phyloP scores from a whole-genome alignment of 1,140 invertebrate species.

The Oryctes rhinoceros region DNA sequence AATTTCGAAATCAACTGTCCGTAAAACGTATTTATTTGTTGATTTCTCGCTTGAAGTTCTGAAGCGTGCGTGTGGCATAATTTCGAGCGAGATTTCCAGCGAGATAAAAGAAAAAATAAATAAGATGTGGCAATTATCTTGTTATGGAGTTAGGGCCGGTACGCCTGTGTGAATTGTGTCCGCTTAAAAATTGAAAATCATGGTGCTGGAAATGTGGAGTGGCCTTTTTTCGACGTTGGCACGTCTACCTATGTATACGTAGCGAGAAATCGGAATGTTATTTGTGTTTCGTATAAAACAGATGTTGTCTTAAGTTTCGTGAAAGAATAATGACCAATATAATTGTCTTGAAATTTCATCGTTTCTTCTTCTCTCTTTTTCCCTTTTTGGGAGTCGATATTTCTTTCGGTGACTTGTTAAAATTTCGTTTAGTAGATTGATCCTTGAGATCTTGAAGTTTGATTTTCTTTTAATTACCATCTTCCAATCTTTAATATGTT shows the following conservation, averaged over 20 bases:
- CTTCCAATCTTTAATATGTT: too few relatives aligned
- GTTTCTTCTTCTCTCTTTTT: too few relatives aligned
- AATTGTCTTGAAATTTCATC: not conserved
- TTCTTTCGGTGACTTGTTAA: too few relatives aligned
- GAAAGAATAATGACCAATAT: conserved; percentile 6
- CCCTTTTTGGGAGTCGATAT: too few relatives aligned
- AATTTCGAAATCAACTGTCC: too few relatives aligned
- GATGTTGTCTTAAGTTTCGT: conserved; percentile 14
- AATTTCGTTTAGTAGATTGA: too few relatives aligned
- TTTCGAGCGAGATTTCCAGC: conserved; percentile 4
- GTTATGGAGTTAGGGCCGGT: conserved; percentile 14
- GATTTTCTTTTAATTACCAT: too few relatives aligned
- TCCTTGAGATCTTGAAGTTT: too few relatives aligned
- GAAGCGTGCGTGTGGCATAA: conserved; percentile 23
- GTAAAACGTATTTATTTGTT: not conserved
- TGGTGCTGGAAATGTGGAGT: conserved; percentile 19
- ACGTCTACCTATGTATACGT: not conserved
- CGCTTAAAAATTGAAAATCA: conserved; percentile 24
- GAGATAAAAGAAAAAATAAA: conserved; percentile 26
- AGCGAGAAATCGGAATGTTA: not conserved
- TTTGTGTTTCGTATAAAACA: conserved; percentile 25
- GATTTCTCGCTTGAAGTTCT: too few relatives aligned
- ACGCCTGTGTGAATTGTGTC: not conserved
- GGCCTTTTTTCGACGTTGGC: not conserved
- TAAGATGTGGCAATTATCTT: conserved; percentile 26